phyloP scores from a whole-genome alignment of 2,797 vertebrate genomes.

The Sphaeramia orbicularis region DNA sequence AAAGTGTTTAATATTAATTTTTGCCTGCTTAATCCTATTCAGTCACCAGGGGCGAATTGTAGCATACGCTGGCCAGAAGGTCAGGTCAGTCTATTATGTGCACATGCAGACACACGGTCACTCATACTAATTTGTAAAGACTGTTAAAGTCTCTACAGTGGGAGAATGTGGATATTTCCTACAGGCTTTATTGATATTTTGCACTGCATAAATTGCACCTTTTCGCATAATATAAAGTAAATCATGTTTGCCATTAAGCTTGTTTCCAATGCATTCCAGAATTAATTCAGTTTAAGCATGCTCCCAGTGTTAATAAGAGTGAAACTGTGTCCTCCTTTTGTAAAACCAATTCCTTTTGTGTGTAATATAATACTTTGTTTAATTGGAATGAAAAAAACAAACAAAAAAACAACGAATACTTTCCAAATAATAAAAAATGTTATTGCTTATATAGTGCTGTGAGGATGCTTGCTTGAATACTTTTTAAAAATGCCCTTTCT shows the following conservation, averaged over 20 bases:
- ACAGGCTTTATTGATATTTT: constrained; percentile 4
- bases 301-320: constrained; percentile 12
- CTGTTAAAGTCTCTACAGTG: background rate
- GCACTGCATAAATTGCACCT: background rate
- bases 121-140: constrained; percentile 15
- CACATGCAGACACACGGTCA: background rate
- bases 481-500: constrained; percentile 28
- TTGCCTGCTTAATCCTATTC: background rate
- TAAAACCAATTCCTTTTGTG: background rate
- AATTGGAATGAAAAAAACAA: constrained; percentile 5
- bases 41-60: background rate
- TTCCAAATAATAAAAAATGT: constrained; percentile 24
- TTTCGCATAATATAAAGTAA: constrained; percentile 1
- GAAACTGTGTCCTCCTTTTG: constrained; percentile 5
- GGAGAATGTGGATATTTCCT: constrained; percentile 9
- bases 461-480: constrained; percentile 17
- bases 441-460: background rate
- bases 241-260: constrained; percentile 2
- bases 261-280: background rate
- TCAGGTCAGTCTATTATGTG: constrained; percentile 12
- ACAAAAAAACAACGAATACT: background rate
- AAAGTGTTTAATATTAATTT: constrained; percentile 4
- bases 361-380: constrained; percentile 14
- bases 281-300: constrained; percentile 1
- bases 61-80: background rate